Percentiles rank a stretch among this genome's conserved stretches.
phyloP scores from a whole-genome alignment of 2,797 vertebrate genomes.

The Cyclura pinguis region DNA sequence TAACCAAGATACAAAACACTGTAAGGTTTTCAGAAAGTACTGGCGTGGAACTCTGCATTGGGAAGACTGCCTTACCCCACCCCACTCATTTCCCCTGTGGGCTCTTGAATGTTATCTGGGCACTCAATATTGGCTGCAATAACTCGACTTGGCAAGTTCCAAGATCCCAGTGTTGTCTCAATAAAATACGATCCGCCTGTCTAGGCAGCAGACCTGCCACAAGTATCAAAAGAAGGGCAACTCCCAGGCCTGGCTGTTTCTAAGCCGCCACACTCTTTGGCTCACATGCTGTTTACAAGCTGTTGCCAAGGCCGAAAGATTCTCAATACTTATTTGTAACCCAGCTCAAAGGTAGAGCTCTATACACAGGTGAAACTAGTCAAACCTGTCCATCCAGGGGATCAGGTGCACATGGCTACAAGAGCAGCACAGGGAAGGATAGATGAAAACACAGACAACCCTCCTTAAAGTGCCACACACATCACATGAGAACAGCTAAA shows the following conservation, averaged over 20 bases:
- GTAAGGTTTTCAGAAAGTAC: not conserved
- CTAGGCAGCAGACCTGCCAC: conserved; percentile 34
- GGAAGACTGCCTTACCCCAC: not conserved
- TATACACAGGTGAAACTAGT: conserved; percentile 53
- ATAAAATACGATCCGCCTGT: rapidly evolving
- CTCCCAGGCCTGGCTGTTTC: conserved; percentile 39
- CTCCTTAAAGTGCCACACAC: not conserved
- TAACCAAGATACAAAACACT: not conserved
- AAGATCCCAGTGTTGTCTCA: conserved; percentile 14
- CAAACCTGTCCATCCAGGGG: conserved; percentile 44
- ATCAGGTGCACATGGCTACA: conserved; percentile 30
- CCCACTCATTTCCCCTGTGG: not conserved
- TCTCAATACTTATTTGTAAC: conserved; percentile 25
- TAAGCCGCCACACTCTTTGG: conserved; percentile 8
- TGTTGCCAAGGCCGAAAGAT: conserved; percentile 18
- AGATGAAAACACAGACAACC: not conserved
- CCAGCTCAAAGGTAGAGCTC: not conserved
- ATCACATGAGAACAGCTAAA: not conserved
- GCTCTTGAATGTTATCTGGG: conserved; percentile 54
- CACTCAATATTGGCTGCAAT: conserved; percentile 45
- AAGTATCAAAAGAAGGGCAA: not conserved
- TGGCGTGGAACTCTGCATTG: not conserved
- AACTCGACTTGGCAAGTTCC: conserved; percentile 46
- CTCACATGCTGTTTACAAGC: not conserved
- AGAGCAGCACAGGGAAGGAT: not conserved